Evolutionary conservation across 92 coral and sea anemone species (phyloP).

Genomic region (Porites evermanni): DNA sequence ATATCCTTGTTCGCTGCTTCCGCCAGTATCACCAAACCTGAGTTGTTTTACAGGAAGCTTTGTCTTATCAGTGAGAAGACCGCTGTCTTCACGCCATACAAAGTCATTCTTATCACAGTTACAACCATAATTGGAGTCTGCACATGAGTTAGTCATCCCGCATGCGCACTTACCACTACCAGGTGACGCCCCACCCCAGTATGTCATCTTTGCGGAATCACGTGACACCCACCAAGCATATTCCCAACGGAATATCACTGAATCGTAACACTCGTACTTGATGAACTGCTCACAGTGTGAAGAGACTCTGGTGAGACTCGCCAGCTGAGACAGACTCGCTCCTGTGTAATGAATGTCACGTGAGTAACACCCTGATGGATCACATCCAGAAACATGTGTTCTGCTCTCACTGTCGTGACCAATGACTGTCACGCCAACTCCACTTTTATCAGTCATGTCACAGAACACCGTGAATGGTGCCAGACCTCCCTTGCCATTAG

Average conservation of each 20-base stretch:
- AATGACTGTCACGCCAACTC: too few species aligned
- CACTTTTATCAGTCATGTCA: too few species aligned
- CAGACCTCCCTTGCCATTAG: too few species aligned
- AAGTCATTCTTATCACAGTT: constrained; percentile 57
- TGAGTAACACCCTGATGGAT: not conserved
- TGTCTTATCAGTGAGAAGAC: constrained; percentile 39
- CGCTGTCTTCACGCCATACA: constrained; percentile 45
- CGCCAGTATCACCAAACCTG: constrained; percentile 47
- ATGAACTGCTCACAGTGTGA: constrained; percentile 64
- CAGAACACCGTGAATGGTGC: too few species aligned
- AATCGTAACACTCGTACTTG: constrained; percentile 55
- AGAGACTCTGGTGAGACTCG: constrained; percentile 54
- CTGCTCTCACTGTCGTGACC: too few species aligned
- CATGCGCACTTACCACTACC: constrained; percentile 54
- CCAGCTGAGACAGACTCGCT: constrained; percentile 59
- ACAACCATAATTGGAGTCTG: constrained; percentile 10
- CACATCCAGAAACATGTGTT: not conserved
- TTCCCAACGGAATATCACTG: not conserved
- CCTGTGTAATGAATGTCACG: constrained; percentile 49
- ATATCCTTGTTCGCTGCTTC: constrained; percentile 25
- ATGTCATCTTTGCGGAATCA: not conserved
- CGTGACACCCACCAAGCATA: constrained; percentile 32
- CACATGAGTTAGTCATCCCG: constrained; percentile 55
- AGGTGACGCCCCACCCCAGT: constrained; percentile 32
- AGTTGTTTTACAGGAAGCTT: constrained; percentile 47